Evolutionary conservation across 2,797 vertebrate species (phyloP).

Genomic region (Valencia hispanica): DNA sequence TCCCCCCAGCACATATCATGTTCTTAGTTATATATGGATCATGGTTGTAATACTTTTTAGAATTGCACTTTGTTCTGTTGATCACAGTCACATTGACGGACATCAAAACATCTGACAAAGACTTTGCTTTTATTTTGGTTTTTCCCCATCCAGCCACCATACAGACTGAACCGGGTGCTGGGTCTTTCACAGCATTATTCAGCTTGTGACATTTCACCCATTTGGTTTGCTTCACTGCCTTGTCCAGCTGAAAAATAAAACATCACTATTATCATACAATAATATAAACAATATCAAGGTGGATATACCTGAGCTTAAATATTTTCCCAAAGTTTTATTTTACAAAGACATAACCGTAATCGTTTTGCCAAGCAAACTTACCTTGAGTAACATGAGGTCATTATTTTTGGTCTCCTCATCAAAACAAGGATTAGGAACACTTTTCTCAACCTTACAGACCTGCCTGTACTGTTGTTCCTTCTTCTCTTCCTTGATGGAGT

Average conservation of each 20-base stretch:
- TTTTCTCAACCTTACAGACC: background rate
- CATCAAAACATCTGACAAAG: constrained; percentile 64
- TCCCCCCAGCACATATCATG: constrained; percentile 76
- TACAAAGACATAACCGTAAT: background rate
- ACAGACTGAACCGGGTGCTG: constrained; percentile 37
- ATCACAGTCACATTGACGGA: constrained; percentile 72
- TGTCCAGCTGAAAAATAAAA: constrained; percentile 62
- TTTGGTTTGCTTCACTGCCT: constrained; percentile 37
- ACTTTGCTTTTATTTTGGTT: accelerated
- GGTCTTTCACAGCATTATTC: background rate
- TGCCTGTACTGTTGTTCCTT: constrained; percentile 25
- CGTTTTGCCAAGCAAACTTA: constrained; percentile 21
- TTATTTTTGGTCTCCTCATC: constrained; percentile 49
- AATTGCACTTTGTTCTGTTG: constrained; percentile 65
- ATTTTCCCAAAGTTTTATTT: background rate
- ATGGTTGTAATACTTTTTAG: constrained; percentile 43
- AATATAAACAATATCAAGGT: background rate
- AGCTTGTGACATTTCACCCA: constrained; percentile 34
- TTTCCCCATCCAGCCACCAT: constrained; percentile 76
- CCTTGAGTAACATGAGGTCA: constrained; percentile 78
- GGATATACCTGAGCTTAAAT: background rate
- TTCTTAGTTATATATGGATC: constrained; percentile 45
- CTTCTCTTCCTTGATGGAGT: constrained; percentile 35
- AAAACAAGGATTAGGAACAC: constrained; percentile 51
- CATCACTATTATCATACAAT: background rate